Base-by-base conservation (phyloP, 2,797 vertebrate species). In the Molossus alvarezi region DNA sequence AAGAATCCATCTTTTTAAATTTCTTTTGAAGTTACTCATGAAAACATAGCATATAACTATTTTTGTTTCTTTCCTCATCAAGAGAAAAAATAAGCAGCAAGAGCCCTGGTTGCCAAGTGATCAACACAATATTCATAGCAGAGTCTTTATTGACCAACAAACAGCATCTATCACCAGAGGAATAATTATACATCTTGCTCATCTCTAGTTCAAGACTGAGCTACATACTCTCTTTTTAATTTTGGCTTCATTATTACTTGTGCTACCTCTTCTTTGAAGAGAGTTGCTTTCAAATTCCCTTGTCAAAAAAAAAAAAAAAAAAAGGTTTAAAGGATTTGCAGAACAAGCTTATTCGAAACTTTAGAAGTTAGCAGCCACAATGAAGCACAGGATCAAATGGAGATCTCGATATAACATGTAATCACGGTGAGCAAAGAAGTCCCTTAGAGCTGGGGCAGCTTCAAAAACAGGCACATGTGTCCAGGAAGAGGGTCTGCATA, bases 21-120 rank as follows among this genome's bases (percentile, higher is more conserved):
- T 91, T 81, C 29, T 45, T 48, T 83, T 73, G 14, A 91, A 95
- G 17, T 79, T 88, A 8, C 14, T 90, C 62, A 82, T 69, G 21
- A 92, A 88, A 67, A 8, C 11, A 23, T 10, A 87, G 53, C 15
- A 58, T 83, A 20, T 15, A 53, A 7, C 20, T 69, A 58, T 57
- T 60, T 65, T 58, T 89, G 18, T 12, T 88, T 84, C n/a, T 69
- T 58, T 91, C 14, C 13, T 88, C 45, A 69, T 37, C 53, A 82
- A 29, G 1, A 67, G 29, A 25, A 62, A 86, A 55, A 87, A 15
- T n/a, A 51, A 33, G 21, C 33, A 88, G 25, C 9, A 77, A 82
- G 10, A 92, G 13, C 27, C 53, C 18, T 71, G 27, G 27, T 57
- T 67, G 5, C 53, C 65, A 84, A 77, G 1, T 90, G n/a, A 85